Evolutionary conservation across 2,113 vertebrate species (phyloP).

Genomic region (Zosterops lateralis): DNA sequence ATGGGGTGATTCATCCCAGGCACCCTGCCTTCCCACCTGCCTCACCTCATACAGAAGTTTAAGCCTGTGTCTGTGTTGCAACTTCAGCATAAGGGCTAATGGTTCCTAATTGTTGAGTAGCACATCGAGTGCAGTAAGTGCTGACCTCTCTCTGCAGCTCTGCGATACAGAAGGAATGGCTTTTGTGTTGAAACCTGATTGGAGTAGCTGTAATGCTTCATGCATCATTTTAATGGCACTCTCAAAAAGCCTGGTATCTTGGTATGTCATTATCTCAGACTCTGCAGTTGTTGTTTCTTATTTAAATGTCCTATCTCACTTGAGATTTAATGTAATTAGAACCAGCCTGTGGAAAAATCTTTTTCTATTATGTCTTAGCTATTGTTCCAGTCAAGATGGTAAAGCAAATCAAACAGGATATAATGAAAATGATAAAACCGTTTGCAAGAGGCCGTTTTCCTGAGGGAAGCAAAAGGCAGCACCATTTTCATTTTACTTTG

Average conservation of each 20-base stretch:
- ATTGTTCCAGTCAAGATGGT: slow-evolving; percentile 55
- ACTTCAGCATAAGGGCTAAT: background rate
- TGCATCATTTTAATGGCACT: slow-evolving; percentile 16
- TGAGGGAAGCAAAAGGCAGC: slow-evolving; percentile 32
- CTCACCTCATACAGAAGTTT: background rate
- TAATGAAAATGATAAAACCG: slow-evolving; percentile 54
- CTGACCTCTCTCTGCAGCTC: background rate
- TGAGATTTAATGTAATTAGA: slow-evolving; percentile 61
- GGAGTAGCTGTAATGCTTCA: background rate
- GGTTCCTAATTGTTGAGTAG: background rate
- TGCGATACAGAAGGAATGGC: background rate
- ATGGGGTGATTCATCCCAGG: background rate
- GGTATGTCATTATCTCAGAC: slow-evolving; percentile 20
- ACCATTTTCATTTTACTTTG: slow-evolving; percentile 3
- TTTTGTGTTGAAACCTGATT: background rate
- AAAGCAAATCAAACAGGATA: slow-evolving; percentile 57
- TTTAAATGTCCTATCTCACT: slow-evolving; percentile 50
- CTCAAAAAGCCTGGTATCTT: background rate
- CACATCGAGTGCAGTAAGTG: background rate
- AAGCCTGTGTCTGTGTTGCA: background rate
- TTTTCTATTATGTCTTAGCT: slow-evolving; percentile 39
- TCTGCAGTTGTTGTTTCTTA: slow-evolving; percentile 61
- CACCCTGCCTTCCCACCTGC: background rate
- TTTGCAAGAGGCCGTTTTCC: slow-evolving; percentile 29
- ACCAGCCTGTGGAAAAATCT: slow-evolving; percentile 51